Conservation (phyloP, 2,797 vertebrate genomes). For the Thripadectes ignobilis region DNA sequence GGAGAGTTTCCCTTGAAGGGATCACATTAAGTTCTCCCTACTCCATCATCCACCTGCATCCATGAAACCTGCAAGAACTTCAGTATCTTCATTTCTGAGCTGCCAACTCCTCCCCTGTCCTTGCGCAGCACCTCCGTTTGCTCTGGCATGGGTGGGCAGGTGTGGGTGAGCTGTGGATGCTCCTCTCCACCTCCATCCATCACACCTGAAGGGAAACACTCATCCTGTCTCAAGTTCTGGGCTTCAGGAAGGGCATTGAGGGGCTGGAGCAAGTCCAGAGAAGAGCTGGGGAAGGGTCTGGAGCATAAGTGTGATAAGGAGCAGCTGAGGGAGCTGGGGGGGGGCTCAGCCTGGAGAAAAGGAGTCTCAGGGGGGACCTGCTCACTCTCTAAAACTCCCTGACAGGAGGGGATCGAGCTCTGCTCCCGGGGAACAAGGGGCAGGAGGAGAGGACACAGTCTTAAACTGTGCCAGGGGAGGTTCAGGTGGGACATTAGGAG, state of each 20-base stretch:
- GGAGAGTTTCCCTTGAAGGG: background rate
- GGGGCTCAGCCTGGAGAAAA: background rate
- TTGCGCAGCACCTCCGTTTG: background rate
- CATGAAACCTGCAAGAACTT: background rate
- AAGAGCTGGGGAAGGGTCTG: background rate
- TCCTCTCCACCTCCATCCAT: background rate
- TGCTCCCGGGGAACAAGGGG: background rate
- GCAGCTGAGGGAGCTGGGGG: background rate
- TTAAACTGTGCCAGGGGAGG: background rate
- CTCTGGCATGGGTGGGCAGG: background rate
- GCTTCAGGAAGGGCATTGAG: background rate
- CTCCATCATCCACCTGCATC: background rate
- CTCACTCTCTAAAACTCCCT: background rate
- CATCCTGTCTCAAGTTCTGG: background rate
- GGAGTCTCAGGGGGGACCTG: background rate
- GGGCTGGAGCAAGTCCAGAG: background rate
- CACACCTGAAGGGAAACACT: background rate
- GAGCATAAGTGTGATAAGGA: background rate
- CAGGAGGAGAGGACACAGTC: background rate
- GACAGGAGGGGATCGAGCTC: background rate
- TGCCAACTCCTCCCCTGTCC: background rate
- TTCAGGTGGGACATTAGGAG: background rate
- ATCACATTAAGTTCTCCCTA: background rate
- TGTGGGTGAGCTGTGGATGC: accelerated
- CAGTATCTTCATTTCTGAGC: accelerated